Evolutionary conservation across 2,797 vertebrate species (phyloP).

Genomic region (Pelodytes ibericus): DNA sequence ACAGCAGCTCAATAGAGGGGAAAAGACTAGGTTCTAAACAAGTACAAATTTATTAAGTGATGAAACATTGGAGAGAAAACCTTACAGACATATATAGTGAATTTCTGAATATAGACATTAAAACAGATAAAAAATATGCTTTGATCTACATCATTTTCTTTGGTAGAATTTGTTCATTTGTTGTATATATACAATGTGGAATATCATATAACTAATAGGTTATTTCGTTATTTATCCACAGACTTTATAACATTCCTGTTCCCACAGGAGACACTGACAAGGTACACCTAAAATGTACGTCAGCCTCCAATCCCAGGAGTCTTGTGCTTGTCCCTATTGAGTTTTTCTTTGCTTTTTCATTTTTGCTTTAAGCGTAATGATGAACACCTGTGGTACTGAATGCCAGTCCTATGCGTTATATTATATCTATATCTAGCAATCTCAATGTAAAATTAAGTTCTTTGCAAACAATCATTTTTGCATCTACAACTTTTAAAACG

Average conservation of each 20-base stretch:
- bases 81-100: too few species aligned
- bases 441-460: neutral
- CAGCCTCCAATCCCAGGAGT: conserved; percentile 11
- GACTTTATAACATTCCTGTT: neutral
- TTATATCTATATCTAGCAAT: neutral
- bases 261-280: conserved; percentile 17
- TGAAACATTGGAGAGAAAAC: too few species aligned
- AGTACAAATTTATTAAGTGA: too few species aligned
- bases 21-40: too few species aligned
- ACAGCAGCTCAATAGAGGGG: too few species aligned
- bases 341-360: conserved; percentile 19
- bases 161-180: too few species aligned
- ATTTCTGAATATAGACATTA: too few species aligned
- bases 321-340: conserved; percentile 26
- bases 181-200: too few species aligned
- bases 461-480: neutral
- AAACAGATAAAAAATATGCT: too few species aligned
- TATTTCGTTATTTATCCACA: neutral
- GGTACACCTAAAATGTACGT: conserved; percentile 27
- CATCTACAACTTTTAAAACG: conserved; percentile 12
- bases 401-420: neutral
- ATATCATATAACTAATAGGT: too few species aligned
- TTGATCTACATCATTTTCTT: too few species aligned
- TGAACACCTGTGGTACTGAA: neutral
- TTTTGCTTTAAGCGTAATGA: neutral